phyloP scores from a whole-genome alignment of 2,113 vertebrate species.

The Neomonachus schauinslandi region DNA sequence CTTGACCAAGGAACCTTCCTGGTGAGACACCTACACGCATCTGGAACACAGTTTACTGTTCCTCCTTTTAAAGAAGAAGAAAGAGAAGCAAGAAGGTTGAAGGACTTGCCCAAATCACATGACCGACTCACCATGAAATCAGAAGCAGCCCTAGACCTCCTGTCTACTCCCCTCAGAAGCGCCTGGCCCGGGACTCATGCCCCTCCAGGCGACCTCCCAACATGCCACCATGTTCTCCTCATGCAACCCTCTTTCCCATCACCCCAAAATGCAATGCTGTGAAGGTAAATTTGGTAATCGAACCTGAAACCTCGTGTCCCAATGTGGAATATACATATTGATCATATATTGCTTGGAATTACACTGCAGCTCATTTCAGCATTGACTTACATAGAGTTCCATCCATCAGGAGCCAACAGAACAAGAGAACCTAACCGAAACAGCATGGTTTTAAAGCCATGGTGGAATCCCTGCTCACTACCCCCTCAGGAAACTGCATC shows the following conservation, averaged over 20 bases:
- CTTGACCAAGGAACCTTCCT: not conserved
- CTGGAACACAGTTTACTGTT: not conserved
- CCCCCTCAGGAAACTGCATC: not conserved
- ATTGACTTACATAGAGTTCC: not conserved
- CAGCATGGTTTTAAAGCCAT: not conserved
- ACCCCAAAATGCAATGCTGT: not conserved
- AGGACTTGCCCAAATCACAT: not conserved
- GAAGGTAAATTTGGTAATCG: not conserved
- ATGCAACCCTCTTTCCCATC: not conserved
- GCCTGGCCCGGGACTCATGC: not conserved
- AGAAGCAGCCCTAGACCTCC: not conserved
- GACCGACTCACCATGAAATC: not conserved
- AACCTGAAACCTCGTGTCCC: not conserved
- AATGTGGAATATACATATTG: accelerated
- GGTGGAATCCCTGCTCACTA: not conserved
- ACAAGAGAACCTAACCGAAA: not conserved
- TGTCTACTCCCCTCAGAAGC: not conserved
- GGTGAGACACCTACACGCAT: not conserved
- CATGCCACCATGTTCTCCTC: not conserved
- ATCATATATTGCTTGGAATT: not conserved
- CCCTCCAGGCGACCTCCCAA: not conserved
- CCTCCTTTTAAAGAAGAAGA: not conserved
- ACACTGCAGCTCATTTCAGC: not conserved
- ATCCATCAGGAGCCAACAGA: not conserved
- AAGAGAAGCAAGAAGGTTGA: not conserved